Evolutionary conservation across 2,797 vertebrate genomes (phyloP).

Genomic region (Poecilia picta): DNA sequence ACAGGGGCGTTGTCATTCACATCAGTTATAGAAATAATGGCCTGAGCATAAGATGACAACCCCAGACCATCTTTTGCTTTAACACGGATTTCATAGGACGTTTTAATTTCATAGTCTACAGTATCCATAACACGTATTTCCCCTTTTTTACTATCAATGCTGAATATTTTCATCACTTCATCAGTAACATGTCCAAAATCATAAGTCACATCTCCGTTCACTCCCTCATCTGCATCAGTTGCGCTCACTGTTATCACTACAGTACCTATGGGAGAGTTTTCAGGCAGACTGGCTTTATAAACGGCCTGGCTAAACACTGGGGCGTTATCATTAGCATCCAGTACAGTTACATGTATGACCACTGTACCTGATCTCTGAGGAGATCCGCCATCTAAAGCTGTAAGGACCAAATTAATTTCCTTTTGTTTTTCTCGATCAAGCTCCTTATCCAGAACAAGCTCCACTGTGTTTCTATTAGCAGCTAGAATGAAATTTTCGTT

Average conservation of each 20-base stretch:
- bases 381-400: conserved; percentile 64
- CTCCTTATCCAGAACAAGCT: conserved; percentile 61
- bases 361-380: conserved; percentile 71
- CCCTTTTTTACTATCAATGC: conserved; percentile 37
- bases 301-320: conserved; percentile 71
- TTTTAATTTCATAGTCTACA: conserved; percentile 69
- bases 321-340: conserved; percentile 76
- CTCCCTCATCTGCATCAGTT: conserved; percentile 45
- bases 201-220: conserved; percentile 59
- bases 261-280: conserved; percentile 62
- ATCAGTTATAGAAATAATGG: conserved; percentile 75
- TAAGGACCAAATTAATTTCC: conserved; percentile 49
- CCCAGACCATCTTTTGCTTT: conserved; percentile 81
- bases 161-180: conserved; percentile 50
- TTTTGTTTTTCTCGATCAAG: conserved; percentile 64
- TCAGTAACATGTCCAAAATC: conserved; percentile 56
- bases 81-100: conserved; percentile 72
- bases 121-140: conserved; percentile 42
- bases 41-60: conserved; percentile 61
- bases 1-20: conserved; percentile 83
- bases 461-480: conserved; percentile 28
- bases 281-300: conserved; percentile 66
- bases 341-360: conserved; percentile 41
- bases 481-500: conserved; percentile 62
- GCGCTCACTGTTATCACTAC: conserved; percentile 36